A percentile compares a stretch with the other conserved stretches of the same genome.
phyloP scores from a whole-genome alignment of 2,113 vertebrate species.

The Oplegnathus fasciatus region DNA sequence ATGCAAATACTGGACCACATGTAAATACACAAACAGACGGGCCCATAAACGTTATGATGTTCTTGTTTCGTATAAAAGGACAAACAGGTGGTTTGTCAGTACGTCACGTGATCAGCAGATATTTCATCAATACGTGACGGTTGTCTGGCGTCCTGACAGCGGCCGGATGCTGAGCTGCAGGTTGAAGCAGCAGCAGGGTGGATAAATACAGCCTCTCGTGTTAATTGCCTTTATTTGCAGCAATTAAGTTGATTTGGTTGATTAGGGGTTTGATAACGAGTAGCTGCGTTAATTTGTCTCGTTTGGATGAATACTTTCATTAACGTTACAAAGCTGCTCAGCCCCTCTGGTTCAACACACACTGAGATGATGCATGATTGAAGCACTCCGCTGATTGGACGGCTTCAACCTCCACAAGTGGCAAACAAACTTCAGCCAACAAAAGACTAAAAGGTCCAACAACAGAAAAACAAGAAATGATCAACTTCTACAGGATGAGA shows the following conservation, averaged over 20 bases:
- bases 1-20: constrained; percentile 7
- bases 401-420: constrained; percentile 1
- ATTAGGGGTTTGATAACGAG: constrained; percentile 61
- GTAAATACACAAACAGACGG: background rate
- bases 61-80: background rate
- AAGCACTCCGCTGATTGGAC: constrained; percentile 51
- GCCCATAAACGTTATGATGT: background rate
- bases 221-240: constrained; percentile 63
- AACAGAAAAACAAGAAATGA: background rate
- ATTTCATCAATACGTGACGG: background rate
- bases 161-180: background rate
- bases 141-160: too few relatives aligned
- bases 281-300: constrained; percentile 50
- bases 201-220: constrained; percentile 12
- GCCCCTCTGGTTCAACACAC: constrained; percentile 21
- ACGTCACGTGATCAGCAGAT: background rate
- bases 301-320: constrained; percentile 67
- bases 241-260: constrained; percentile 59
- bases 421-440: constrained; percentile 5
- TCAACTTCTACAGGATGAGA: background rate
- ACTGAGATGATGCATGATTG: constrained; percentile 27
- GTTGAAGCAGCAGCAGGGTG: background rate
- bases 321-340: background rate
- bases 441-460: background rate
- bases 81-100: background rate